Base-by-base conservation (phyloP, 1,140 invertebrate genomes). In the Mizuhopecten yessoensis region DNA sequence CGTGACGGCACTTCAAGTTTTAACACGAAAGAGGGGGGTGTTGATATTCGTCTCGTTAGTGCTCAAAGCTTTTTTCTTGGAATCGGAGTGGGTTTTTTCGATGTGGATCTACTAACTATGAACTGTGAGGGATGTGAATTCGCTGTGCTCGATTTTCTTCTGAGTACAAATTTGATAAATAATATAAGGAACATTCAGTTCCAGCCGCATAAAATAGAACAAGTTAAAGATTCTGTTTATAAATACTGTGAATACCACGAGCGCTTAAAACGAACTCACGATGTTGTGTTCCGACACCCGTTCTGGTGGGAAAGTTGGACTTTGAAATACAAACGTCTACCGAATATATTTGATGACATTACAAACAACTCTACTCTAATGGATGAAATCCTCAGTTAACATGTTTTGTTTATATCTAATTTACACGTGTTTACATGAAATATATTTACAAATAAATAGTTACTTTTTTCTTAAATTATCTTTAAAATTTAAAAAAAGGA, bases 61-160 rank as follows among this genome's bases (percentile, higher is more conserved):
- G 57, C 57, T n/a, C 57, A 33, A 5, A n/a, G 1, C 5, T 75
- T 75, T 11, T 75, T 75, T 17, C 57, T 75, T 7, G 57, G 23
- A 75, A 75, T 75, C 3, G 57, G 57, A 75, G 9, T 75, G 5
- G 57, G 57, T 5, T 29, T 75, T 3, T 75, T 75, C 29, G 57
- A 75, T 33, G 86, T 87, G 13, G 86, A 87, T 39, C 36, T 87
- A 87, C 86, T 87, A 1, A 87, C 86, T 34, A 87, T 87, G 36
- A 87, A 87, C 86, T 87, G 86, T 29, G 86, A 87, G 34, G 86
- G 86, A 3, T 87, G 86, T 33, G 86, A 87, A 34, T 87, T 34
- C n/a, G 86, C 34, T 34, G 86, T 87, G 7, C 23, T 87, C 15
- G 86, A 87, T 20, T 87, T 39, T 87, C 36, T 87, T 34, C 86